Percentiles rank a stretch among this genome's conserved stretches.
Conservation (phyloP, 2,797 vertebrate species). For the Remorina albescens region DNA sequence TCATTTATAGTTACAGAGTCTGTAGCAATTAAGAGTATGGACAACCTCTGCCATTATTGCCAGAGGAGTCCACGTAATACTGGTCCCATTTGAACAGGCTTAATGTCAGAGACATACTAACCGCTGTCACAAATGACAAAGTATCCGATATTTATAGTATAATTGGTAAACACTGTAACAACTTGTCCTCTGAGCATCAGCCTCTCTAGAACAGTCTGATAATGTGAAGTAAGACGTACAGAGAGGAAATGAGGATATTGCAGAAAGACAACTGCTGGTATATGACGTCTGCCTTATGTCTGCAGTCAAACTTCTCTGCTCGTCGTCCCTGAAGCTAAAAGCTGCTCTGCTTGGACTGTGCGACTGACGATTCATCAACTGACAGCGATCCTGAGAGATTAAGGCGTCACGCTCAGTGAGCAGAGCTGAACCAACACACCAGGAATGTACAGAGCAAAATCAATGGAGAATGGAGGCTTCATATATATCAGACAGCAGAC, state of each 20-base stretch:
- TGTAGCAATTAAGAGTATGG: slow-evolving; percentile 41
- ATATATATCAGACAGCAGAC: slow-evolving; percentile 63
- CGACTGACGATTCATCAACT: slow-evolving; percentile 69
- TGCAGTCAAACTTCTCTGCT: slow-evolving; percentile 39
- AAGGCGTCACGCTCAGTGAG: slow-evolving; percentile 57
- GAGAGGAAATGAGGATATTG: background rate
- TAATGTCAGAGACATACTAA: slow-evolving; percentile 52
- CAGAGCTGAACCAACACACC: slow-evolving; percentile 59
- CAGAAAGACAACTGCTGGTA: slow-evolving; percentile 8
- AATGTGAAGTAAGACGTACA: slow-evolving; percentile 10
- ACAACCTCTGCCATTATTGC: slow-evolving; percentile 45
- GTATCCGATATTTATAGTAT: slow-evolving; percentile 44
- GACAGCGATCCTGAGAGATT: slow-evolving; percentile 68
- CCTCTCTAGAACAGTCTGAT: slow-evolving; percentile 27
- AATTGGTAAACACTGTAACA: slow-evolving; percentile 47
- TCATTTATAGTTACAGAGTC: slow-evolving; percentile 27
- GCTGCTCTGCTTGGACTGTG: slow-evolving; percentile 38
- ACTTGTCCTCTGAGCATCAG: slow-evolving; percentile 12
- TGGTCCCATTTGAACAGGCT: slow-evolving; percentile 18
- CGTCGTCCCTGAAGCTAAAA: slow-evolving; percentile 51
- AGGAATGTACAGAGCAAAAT: slow-evolving; percentile 60
- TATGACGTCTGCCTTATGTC: slow-evolving; percentile 19
- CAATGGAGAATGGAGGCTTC: slow-evolving; percentile 69
- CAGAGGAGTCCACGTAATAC: slow-evolving; percentile 38
- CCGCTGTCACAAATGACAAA: slow-evolving; percentile 58